Conservation (phyloP, 2,797 vertebrate genomes). For the Paratrypauchen microcephalus region DNA sequence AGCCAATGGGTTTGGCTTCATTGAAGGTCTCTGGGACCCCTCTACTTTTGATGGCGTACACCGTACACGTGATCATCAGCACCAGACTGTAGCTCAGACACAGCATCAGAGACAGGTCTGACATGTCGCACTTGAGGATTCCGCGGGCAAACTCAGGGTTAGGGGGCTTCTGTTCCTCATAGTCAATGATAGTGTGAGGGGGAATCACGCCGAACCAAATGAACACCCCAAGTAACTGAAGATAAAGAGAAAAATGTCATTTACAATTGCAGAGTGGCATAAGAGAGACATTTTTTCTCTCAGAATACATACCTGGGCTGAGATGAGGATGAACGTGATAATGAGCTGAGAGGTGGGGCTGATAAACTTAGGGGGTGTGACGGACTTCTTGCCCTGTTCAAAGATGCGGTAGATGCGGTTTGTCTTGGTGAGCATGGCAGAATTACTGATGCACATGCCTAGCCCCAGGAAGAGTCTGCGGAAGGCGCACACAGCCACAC, state of each 20-base stretch:
- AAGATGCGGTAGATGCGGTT: constrained; percentile 99
- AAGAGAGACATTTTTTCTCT: background rate
- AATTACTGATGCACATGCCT: constrained; percentile 96
- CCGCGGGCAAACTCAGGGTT: constrained; percentile 87
- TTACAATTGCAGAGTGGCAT: background rate
- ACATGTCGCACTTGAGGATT: constrained; percentile 95
- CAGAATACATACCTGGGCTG: constrained; percentile 71
- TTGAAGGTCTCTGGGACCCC: constrained; percentile 98
- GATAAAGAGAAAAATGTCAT: constrained; percentile 9
- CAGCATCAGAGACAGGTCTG: constrained; percentile 92
- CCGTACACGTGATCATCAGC: constrained; percentile 97
- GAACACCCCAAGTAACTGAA: constrained; percentile 77
- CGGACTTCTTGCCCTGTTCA: constrained; percentile 94
- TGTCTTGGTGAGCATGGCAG: constrained; percentile 96
- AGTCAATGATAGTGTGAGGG: constrained; percentile 87
- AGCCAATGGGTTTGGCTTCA: constrained; percentile 96
- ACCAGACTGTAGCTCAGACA: constrained; percentile 96
- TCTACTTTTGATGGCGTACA: constrained; percentile 96
- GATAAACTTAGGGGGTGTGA: constrained; percentile 88
- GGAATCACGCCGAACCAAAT: constrained; percentile 85
- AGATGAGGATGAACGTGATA: constrained; percentile 87
- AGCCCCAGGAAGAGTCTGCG: constrained; percentile 88
- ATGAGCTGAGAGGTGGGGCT: constrained; percentile 87
- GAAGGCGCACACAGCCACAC: constrained; percentile 76
- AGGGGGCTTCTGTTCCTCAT: constrained; percentile 85